Evolutionary conservation across 2,113 vertebrate species (phyloP), one percentile per base, ranked within the genome.

Genomic region (Indri indri): DNA sequence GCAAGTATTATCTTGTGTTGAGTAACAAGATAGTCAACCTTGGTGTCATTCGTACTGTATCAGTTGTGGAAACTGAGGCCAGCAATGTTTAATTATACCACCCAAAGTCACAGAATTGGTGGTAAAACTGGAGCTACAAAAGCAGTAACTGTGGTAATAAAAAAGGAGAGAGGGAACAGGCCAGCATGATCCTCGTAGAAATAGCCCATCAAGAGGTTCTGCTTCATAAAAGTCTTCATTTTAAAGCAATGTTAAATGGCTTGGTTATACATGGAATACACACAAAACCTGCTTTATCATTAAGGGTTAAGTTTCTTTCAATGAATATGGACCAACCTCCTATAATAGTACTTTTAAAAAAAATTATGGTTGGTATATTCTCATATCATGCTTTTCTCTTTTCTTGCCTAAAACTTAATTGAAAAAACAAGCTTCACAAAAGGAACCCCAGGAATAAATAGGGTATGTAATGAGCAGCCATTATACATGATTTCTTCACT

Each of bases 401-500:
- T 85, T 91, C 40, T 96, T 87, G 30, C 90, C 57, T 65, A 77
- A 96, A 96, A 77, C 4, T 12, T 97, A 92, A 97, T 18, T 83
- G n/a, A 6, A 73, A 91, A 97, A 25, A 96, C 94, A 97, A 91
- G 14, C 59, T 97, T 97, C 97, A 90, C 40, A 92, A 96, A 96
- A 98, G 85, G 83, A 61, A 52, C 16, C 57, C 50, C 92, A 77
- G 50, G n/a, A 96, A 97, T 97, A 98, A 98, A 96, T 91, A 97
- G 88, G 1, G 61, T 98, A 95, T 97, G 68, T 95, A 98, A 98
- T 92, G 52, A 98, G 76, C n/a, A 96, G 81, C 57, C 65, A 96
- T 96, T 97, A 97, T 57, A 97, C 8, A 47, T 90, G 27, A 97
- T 96, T 98, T 97, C 92, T 90, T 96, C 92, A 59, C 5, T 98